A percentile compares a stretch with the other conserved stretches of the same genome.
phyloP scores from a whole-genome alignment of 1,140 invertebrate species.

The Cyclina sinensis region DNA sequence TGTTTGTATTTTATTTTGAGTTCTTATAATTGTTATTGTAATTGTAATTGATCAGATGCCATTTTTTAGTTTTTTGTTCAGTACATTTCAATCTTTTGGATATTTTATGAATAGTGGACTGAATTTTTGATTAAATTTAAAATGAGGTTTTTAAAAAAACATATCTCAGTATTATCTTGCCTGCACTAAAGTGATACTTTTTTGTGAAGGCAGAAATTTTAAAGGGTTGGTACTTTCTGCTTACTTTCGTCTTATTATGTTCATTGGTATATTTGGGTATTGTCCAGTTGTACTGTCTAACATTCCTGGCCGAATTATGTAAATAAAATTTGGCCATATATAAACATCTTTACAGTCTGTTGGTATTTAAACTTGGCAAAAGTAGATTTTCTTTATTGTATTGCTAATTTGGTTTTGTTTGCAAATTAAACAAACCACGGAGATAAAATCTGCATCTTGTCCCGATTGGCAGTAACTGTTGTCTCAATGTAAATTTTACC shows the following conservation, averaged over 20 bases:
- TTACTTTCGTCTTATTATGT: neutral
- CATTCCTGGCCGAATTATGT: constrained; percentile 44
- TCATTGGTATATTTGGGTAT: constrained; percentile 29
- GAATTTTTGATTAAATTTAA: too few relatives aligned
- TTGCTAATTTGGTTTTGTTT: constrained; percentile 43
- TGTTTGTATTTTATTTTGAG: too few relatives aligned
- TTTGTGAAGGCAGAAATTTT: too few relatives aligned
- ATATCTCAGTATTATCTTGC: too few relatives aligned
- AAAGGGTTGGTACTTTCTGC: neutral
- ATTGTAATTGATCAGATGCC: too few relatives aligned
- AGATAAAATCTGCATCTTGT: constrained; percentile 11
- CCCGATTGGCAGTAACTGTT: neutral
- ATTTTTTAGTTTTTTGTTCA: too few relatives aligned
- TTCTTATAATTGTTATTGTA: too few relatives aligned
- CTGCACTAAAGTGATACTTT: too few relatives aligned
- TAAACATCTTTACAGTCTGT: constrained; percentile 18
- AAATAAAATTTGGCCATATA: constrained; percentile 47
- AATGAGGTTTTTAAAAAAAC: too few relatives aligned
- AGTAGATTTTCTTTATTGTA: constrained; percentile 43
- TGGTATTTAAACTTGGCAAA: constrained; percentile 27
- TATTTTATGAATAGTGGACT: too few relatives aligned
- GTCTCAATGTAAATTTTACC: neutral
- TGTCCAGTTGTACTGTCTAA: constrained; percentile 31
- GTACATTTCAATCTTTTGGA: too few relatives aligned
- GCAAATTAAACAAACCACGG: constrained; percentile 47